Evolutionary conservation across 2,113 vertebrate genomes (phyloP).

Genomic region (Mugil cephalus): DNA sequence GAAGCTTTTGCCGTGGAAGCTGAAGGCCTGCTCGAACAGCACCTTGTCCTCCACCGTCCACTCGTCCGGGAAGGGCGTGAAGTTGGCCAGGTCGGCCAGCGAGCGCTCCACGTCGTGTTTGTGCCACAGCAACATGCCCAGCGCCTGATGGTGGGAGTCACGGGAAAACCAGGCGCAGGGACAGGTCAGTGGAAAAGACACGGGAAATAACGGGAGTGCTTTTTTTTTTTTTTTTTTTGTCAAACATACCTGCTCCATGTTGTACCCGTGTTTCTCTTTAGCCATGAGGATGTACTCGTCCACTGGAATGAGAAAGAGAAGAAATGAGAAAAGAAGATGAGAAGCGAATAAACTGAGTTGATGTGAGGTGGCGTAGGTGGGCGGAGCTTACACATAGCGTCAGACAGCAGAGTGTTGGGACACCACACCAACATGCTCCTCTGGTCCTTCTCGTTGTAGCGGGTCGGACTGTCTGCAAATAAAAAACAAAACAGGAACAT

Average conservation of each 20-base stretch:
- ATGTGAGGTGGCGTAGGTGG: not conserved
- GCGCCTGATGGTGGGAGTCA: constrained; percentile 83
- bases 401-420: constrained; percentile 89
- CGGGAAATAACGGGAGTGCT: too few relatives aligned
- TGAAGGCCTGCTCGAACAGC: constrained; percentile 98
- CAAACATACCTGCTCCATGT: constrained; percentile 97
- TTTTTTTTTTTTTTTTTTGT: too few relatives aligned
- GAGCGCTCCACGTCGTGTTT: constrained; percentile 99
- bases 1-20: constrained; percentile 99
- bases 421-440: constrained; percentile 96
- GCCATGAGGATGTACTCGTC: constrained; percentile 99
- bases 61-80: constrained; percentile 99
- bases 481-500: constrained; percentile 10
- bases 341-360: not conserved
- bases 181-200: not conserved
- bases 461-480: constrained; percentile 83
- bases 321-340: not conserved
- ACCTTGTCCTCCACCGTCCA: constrained; percentile 99
- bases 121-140: constrained; percentile 99
- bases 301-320: constrained; percentile 82
- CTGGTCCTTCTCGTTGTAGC: constrained; percentile 88
- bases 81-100: constrained; percentile 97
- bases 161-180: not conserved
- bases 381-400: constrained; percentile 89
- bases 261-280: constrained; percentile 99